Percentiles rank a stretch among this genome's conserved stretches.
These are phyloP conservation scores for Gonatopus flavifemur DNA, from an alignment of 1,140 invertebrate species.

Conservation along the genomic window DNA sequence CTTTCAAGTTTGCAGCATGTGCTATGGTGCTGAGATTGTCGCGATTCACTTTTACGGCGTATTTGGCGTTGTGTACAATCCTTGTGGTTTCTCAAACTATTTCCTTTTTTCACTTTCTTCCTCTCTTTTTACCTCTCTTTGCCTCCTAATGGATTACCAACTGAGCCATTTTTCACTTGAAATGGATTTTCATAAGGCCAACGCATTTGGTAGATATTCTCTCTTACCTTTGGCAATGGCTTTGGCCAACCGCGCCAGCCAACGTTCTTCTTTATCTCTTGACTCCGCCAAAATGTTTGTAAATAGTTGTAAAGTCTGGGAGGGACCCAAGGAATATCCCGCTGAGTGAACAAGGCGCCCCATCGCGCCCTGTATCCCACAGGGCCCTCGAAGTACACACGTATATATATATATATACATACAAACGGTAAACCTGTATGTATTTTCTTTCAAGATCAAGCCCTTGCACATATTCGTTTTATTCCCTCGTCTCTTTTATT, in stretches of 20 bases:
- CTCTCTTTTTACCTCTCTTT: slow-evolving; percentile 16
- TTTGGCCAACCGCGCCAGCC: slow-evolving; percentile 25
- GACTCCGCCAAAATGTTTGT: slow-evolving; percentile 53
- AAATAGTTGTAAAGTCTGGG: slow-evolving; percentile 51
- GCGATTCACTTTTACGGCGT: slow-evolving; percentile 9
- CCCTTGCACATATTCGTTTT: no score
- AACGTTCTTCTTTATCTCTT: slow-evolving; percentile 23
- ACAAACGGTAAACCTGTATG: no score
- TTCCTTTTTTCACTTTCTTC: slow-evolving; percentile 3
- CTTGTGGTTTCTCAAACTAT: slow-evolving; percentile 6
- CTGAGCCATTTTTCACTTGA: slow-evolving; percentile 43
- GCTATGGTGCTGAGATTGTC: no score
- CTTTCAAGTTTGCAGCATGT: no score
- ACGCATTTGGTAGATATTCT: no score
- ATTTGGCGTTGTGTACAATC: no score
- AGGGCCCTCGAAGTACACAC: slow-evolving; percentile 13
- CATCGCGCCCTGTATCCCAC: slow-evolving; percentile 41
- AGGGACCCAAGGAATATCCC: slow-evolving; percentile 38
- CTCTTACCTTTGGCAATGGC: no score
- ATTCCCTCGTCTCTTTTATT: no score
- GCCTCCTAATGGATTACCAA: slow-evolving; percentile 37
- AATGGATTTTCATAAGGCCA: slow-evolving; percentile 44
- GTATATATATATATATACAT: no score
- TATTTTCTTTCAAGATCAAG: no score
- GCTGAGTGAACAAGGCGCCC: slow-evolving; percentile 48